Conservation (phyloP, 2,113 vertebrate species). For the Burhinus bistriatus region DNA sequence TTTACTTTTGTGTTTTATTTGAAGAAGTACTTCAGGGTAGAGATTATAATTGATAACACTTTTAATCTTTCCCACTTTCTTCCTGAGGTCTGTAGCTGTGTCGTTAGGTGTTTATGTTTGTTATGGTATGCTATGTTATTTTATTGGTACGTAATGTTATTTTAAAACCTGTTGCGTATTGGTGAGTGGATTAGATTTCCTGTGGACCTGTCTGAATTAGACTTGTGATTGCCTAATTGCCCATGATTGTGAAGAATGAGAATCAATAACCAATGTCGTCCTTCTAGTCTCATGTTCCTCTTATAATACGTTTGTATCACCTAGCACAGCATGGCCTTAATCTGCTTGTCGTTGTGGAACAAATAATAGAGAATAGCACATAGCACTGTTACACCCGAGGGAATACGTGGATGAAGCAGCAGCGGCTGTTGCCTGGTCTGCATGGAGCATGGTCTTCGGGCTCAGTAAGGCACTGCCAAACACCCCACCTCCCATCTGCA, state of each 20-base stretch:
- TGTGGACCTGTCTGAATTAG: neutral
- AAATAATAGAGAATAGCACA: neutral
- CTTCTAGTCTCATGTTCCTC: neutral
- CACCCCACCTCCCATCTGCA: neutral
- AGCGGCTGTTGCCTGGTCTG: neutral
- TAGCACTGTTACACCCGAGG: neutral
- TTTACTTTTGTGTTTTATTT: neutral
- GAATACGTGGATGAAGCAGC: accelerated
- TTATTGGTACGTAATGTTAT: neutral
- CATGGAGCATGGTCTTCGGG: neutral
- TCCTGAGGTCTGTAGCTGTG: neutral
- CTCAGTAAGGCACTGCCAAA: neutral
- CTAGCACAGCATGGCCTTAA: neutral
- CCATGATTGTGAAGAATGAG: neutral
- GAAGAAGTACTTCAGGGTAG: neutral
- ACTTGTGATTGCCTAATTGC: neutral
- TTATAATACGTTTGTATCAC: neutral
- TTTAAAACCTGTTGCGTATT: neutral
- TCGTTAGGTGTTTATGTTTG: neutral
- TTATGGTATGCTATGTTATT: neutral
- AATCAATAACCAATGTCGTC: neutral
- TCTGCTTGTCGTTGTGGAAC: neutral
- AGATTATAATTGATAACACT: neutral
- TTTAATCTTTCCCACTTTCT: neutral
- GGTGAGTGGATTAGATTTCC: neutral